Percentiles rank a stretch among this genome's conserved stretches.
Evolutionary conservation across 2,888 invertebrate genomes (phyloP).

Genomic region (Trachelus troglodyta): DNA sequence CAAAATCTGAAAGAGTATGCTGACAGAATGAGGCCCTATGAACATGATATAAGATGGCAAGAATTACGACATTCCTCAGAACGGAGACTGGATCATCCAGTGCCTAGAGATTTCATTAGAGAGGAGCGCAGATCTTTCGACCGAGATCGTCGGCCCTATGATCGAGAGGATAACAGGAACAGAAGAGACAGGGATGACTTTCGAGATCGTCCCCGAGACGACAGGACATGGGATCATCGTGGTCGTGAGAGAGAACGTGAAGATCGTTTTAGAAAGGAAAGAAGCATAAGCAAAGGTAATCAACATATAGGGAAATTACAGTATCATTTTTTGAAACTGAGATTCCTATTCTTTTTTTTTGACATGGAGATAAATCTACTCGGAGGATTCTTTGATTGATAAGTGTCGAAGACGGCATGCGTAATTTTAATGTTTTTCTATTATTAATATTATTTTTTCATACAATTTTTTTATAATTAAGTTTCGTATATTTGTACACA

Average conservation of each 20-base stretch:
- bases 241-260: constrained; percentile 31
- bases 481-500: neutral
- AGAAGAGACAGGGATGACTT: constrained; percentile 38
- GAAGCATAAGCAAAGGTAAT: constrained; percentile 42
- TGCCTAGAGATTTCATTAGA: constrained; percentile 2
- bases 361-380: neutral
- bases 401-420: neutral
- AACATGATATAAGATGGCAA: constrained; percentile 16
- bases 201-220: constrained; percentile 35
- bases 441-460: neutral
- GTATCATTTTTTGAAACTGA: neutral
- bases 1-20: constrained; percentile 56
- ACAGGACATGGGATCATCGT: constrained; percentile 38
- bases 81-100: neutral
- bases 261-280: constrained; percentile 31
- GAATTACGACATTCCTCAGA: neutral
- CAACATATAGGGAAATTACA: neutral
- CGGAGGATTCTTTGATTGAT: neutral
- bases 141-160: constrained; percentile 20
- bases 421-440: neutral
- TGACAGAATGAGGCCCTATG: constrained; percentile 51
- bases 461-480: neutral
- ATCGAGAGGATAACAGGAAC: constrained; percentile 32
- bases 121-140: constrained; percentile 34
- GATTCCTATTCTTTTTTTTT: constrained; percentile 2